A percentile compares a stretch with the other conserved stretches of the same genome.
phyloP scores from a whole-genome alignment of 2,888 invertebrate species.

The Prosopocoilus inquinatus region DNA sequence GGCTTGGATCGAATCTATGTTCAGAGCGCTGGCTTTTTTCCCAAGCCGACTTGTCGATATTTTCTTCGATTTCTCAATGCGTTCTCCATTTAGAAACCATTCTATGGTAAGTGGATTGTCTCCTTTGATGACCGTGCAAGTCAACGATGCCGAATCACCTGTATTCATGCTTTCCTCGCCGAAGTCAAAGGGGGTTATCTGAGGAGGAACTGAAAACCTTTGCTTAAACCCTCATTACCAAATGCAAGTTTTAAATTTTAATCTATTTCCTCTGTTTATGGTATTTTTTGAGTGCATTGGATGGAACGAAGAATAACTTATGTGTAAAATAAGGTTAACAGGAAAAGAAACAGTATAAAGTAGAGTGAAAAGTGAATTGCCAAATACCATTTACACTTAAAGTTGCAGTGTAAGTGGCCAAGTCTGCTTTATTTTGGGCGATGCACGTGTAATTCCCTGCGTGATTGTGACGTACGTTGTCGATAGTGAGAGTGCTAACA shows the following conservation, averaged over 20 bases:
- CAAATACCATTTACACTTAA: constrained; percentile 51
- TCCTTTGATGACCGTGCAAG: constrained; percentile 71
- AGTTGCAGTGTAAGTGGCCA: constrained; percentile 55
- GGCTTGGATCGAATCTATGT: constrained; percentile 62
- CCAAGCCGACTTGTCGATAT: constrained; percentile 61
- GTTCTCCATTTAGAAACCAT: constrained; percentile 60
- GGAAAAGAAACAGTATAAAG: constrained; percentile 1
- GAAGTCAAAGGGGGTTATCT: constrained; percentile 58
- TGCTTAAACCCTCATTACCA: no score
- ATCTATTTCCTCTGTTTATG: constrained; percentile 65
- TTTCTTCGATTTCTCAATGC: constrained; percentile 58
- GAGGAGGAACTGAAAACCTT: constrained; percentile 48
- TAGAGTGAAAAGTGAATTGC: not conserved
- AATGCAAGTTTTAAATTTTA: no score
- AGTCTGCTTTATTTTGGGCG: constrained; percentile 64
- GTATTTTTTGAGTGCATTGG: constrained; percentile 66
- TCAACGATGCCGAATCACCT: constrained; percentile 63
- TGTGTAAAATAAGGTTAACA: not conserved
- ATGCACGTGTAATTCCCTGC: constrained; percentile 59
- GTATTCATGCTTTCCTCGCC: constrained; percentile 55
- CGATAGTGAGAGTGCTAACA: constrained; percentile 56
- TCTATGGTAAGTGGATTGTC: constrained; percentile 33
- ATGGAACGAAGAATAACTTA: constrained; percentile 67
- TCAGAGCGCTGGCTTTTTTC: constrained; percentile 59
- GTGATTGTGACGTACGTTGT: constrained; percentile 56